Base-by-base conservation (phyloP, 2,113 vertebrate species). In the Ochotona curzoniae region DNA sequence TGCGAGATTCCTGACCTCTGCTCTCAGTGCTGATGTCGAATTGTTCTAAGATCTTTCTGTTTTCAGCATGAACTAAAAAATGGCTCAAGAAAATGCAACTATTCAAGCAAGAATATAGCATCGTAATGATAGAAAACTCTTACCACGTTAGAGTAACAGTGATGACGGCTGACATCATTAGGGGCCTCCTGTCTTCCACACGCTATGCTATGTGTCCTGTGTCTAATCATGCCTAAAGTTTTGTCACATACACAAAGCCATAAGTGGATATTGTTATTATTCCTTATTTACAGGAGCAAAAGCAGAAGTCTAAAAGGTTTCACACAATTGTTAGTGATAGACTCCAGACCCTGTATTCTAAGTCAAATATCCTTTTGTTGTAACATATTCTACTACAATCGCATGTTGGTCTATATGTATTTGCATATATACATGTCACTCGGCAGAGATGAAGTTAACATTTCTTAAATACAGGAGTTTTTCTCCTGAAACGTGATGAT, bases 31-130 rank as follows among this genome's bases (percentile, higher is more conserved):
- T 93, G 60, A 81, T 70, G n/a, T 14, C 89, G 38, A 74, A 5
- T 83, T 88, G 60, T 70, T 89, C 61, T 35, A 88, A 90, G 63
- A 85, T 87, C 32, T 95, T 15, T 32, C 86, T 67, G 73, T 89
- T 44, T 94, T 83, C 3, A 86, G 69, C 90, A 47, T 75, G 23
- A 93, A 83, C 47, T 79, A 57, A 89, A 78, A 35, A 87, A 79
- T 82, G 74, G 15, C 80, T 79, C n/a, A 83, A 66, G 88, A 83
- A 85, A 60, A 69, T 87, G 51, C 83, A 75, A 84, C 87, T 90
- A 71, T 91, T 86, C 44, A 80, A 5, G 61, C 74, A 69, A 94
- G 60, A 61, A 87, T 63, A 17, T 32, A 14, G 44, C 83, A 66
- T 83, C 51, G 92, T 14, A 25, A 44, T n/a, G 13, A 79, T 83